Conservation (phyloP, 2,888 invertebrate species). For the Ophion obscuratus region DNA sequence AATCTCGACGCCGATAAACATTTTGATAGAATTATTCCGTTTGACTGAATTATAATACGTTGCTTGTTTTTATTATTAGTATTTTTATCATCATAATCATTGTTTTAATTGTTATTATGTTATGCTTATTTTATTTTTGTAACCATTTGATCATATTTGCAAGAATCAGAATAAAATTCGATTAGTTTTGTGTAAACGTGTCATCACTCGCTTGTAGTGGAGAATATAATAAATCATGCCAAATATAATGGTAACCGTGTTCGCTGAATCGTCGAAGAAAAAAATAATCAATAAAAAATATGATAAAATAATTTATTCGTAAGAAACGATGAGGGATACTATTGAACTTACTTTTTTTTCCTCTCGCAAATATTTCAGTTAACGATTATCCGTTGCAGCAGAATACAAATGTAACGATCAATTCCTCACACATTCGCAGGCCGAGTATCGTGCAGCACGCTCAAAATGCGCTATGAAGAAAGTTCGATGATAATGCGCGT, state of each 20-base stretch:
- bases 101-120: background rate
- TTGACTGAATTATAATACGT: background rate
- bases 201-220: background rate
- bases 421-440: slow-evolving; percentile 31
- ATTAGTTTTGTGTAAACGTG: background rate
- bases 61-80: background rate
- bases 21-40: background rate
- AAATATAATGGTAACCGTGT: background rate
- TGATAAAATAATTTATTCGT: slow-evolving; percentile 60
- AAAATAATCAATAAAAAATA: slow-evolving; percentile 12
- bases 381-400: slow-evolving; percentile 10
- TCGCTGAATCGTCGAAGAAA: background rate
- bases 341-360: slow-evolving; percentile 12
- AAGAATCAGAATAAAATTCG: background rate
- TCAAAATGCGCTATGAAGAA: background rate
- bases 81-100: background rate
- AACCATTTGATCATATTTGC: background rate
- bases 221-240: slow-evolving; percentile 26
- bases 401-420: slow-evolving; percentile 7
- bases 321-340: slow-evolving; percentile 12
- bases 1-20: background rate
- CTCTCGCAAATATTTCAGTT: background rate
- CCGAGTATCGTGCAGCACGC: background rate
- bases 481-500: slow-evolving; percentile 7
- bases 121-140: background rate